Conservation (phyloP, 2,888 invertebrate genomes). For the Idaea dimidiata region DNA sequence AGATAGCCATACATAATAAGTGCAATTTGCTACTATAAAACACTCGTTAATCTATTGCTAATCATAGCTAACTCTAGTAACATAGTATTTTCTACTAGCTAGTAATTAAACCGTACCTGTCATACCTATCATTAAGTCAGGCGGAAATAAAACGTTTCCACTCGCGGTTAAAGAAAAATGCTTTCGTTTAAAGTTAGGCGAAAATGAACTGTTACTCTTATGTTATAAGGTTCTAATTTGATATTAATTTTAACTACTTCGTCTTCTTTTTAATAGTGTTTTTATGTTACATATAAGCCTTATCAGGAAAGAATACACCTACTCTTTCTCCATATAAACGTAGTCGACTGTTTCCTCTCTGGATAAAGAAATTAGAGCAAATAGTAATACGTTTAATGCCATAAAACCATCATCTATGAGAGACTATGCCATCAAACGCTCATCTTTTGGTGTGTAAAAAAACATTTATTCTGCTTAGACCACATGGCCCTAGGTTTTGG, state of each 20-base stretch:
- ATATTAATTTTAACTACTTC: neutral
- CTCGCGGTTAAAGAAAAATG: constrained; percentile 2
- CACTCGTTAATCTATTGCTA: neutral
- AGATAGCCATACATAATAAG: neutral
- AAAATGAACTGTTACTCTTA: constrained; percentile 7
- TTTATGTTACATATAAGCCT: too few species aligned
- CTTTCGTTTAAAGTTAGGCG: constrained; percentile 19
- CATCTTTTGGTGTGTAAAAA: too few species aligned
- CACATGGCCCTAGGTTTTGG: too few species aligned
- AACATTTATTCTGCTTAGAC: too few species aligned
- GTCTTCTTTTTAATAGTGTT: too few species aligned
- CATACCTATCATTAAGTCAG: constrained; percentile 36
- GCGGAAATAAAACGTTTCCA: constrained; percentile 36
- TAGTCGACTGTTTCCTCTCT: too few species aligned
- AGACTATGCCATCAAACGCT: too few species aligned
- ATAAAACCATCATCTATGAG: too few species aligned
- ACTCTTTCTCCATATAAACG: too few species aligned
- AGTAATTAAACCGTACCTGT: constrained; percentile 23
- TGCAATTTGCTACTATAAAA: neutral
- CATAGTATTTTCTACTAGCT: neutral
- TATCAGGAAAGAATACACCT: too few species aligned
- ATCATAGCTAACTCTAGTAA: neutral
- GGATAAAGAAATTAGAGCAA: too few species aligned
- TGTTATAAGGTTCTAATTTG: neutral
- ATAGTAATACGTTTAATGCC: too few species aligned